Evolutionary conservation across 2,113 vertebrate genomes (phyloP).

Genomic region (Siniperca chuatsi): DNA sequence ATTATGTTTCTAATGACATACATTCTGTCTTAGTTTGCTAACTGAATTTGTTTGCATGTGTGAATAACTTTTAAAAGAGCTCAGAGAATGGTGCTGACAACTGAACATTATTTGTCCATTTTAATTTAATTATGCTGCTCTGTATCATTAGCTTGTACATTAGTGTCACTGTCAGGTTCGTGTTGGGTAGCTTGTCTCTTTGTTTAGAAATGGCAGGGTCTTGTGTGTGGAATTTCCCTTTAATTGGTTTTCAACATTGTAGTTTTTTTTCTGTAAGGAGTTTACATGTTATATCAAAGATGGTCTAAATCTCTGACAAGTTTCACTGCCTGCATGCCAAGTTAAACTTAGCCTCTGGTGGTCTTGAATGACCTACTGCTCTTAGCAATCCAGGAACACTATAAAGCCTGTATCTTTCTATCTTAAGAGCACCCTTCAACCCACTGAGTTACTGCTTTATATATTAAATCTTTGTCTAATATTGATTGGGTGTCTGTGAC

Average conservation of each 20-base stretch:
- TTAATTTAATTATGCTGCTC: conserved; percentile 2
- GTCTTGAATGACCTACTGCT: conserved; percentile 56
- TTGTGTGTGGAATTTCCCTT: conserved; percentile 27
- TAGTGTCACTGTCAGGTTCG: not conserved
- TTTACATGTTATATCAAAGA: conserved; percentile 23
- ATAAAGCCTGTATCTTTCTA: conserved; percentile 31
- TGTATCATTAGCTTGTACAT: conserved; percentile 10
- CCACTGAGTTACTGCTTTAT: conserved; percentile 38
- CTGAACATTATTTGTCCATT: not conserved
- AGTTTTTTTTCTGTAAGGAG: not conserved
- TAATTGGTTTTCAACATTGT: not conserved
- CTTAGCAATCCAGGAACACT: conserved; percentile 48
- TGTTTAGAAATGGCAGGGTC: conserved; percentile 14
- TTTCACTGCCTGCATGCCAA: conserved; percentile 55
- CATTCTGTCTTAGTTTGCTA: not conserved
- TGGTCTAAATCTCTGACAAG: conserved; percentile 27
- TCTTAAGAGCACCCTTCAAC: conserved; percentile 52
- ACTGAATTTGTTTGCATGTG: not conserved
- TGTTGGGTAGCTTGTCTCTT: not conserved
- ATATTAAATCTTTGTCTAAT: conserved; percentile 6
- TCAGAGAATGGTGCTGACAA: not conserved
- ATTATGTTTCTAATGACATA: not conserved
- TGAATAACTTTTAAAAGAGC: not conserved
- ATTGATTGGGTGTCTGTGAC: conserved; percentile 16
- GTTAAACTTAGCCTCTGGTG: conserved; percentile 52